Evolutionary conservation across 2,113 vertebrate genomes (phyloP).

Genomic region (Onychorhynchus coronatus): DNA sequence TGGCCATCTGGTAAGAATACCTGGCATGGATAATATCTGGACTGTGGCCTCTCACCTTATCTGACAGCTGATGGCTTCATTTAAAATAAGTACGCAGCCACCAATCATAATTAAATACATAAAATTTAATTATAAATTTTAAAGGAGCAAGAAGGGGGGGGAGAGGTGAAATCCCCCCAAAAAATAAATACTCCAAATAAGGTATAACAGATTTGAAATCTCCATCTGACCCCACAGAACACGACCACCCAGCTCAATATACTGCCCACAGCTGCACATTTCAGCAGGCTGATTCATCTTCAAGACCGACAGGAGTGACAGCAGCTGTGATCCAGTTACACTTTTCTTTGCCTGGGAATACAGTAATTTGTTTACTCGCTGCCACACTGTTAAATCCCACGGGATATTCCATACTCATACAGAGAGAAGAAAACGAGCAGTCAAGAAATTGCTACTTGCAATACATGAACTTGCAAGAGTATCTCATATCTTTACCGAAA

Average conservation of each 20-base stretch:
- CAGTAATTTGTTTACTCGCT: not conserved
- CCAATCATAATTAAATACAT: not conserved
- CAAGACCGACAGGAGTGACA: not conserved
- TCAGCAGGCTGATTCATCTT: not conserved
- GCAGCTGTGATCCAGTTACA: not conserved
- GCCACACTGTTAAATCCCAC: not conserved
- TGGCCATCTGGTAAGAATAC: not conserved
- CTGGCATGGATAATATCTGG: not conserved
- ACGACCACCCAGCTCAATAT: too few relatives aligned
- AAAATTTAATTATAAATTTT: not conserved
- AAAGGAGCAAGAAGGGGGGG: fast-evolving
- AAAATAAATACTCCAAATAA: not conserved
- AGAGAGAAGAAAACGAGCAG: not conserved
- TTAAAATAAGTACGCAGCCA: not conserved
- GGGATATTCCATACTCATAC: not conserved
- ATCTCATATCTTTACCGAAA: not conserved
- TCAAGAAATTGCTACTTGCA: not conserved
- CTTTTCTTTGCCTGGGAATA: not conserved
- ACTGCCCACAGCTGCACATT: not conserved
- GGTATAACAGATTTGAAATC: not conserved
- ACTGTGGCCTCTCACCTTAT: not conserved
- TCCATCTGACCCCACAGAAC: not conserved
- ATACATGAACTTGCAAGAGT: not conserved
- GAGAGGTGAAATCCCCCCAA: not conserved
- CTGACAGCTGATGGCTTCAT: not conserved